Evolutionary conservation across 1,140 invertebrate genomes (phyloP).

Genomic region (Platorchestia sp.): DNA sequence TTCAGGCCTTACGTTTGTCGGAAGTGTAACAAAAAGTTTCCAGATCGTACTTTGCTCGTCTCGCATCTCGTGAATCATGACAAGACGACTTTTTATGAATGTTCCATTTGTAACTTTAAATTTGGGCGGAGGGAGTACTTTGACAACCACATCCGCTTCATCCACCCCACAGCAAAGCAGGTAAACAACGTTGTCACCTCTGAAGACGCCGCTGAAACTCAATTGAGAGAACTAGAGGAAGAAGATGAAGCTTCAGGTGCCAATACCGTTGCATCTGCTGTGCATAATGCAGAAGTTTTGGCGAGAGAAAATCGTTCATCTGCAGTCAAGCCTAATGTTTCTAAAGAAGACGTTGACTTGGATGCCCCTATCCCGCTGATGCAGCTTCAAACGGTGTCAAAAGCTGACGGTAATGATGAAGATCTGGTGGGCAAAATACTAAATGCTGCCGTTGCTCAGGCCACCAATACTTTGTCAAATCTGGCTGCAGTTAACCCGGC

Average conservation of each 20-base stretch:
- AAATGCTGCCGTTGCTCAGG: constrained; percentile 63
- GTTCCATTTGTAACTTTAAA: constrained; percentile 69
- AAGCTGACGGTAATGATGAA: constrained; percentile 62
- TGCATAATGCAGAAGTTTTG: constrained; percentile 23
- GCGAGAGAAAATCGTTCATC: constrained; percentile 33
- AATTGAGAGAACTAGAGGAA: constrained; percentile 56
- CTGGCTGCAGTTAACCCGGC: constrained; percentile 49
- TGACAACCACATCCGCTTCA: constrained; percentile 70
- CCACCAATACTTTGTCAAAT: constrained; percentile 61
- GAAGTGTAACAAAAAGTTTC: constrained; percentile 63
- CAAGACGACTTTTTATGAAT: constrained; percentile 66
- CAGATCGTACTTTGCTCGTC: constrained; percentile 62
- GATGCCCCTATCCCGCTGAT: not conserved
- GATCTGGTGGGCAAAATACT: constrained; percentile 62
- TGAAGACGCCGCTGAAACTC: constrained; percentile 59
- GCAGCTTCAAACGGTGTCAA: constrained; percentile 60
- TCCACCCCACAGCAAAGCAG: constrained; percentile 68
- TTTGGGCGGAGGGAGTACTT: constrained; percentile 70
- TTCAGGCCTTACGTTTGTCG: constrained; percentile 63
- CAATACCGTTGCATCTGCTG: not conserved
- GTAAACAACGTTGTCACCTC: constrained; percentile 53
- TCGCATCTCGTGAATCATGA: constrained; percentile 64
- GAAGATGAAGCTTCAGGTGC: constrained; percentile 57
- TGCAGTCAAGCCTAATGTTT: not conserved
- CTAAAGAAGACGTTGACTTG: constrained; percentile 56